Base-by-base conservation (phyloP, 92 coral and sea anemone genomes). In the Diadumene lineata region DNA sequence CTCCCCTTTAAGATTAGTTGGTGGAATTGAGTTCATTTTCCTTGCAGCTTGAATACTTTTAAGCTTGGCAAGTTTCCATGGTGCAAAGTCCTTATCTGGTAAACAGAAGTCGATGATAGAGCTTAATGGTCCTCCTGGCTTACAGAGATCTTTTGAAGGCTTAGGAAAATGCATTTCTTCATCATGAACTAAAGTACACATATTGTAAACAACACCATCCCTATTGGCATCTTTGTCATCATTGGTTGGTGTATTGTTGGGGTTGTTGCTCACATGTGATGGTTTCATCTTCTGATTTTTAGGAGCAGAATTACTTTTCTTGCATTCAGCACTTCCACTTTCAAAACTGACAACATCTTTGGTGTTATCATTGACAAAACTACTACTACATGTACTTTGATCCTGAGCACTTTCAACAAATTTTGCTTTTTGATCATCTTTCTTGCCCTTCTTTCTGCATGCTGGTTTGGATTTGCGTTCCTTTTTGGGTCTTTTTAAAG, bases 51-150 rank as follows among this genome's bases (percentile, higher is more conserved):
- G 80, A 7, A 69, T 44, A 17, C 56, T 57, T 56, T 78, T 88
- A 34, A 91, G 84, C 62, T 88, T 91, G 24, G 85, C 90, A 38
- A 91, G 97, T 74, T 91, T 91, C 43, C 88, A 60, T 70, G 88
- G 88, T 7, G 84, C 97, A 84, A 84, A 91, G 74, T 88, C 93
- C 60, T 84, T 81, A 61, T 91, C 97, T 25, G 97, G 97, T 65
- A 91, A 75, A 46, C 90, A 81, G 76, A 91, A 91, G 68, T 91
- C 97, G 7, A 84, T 87, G 7, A 79, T 50, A 44, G 85, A 68
- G 9, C 68, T 50, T 50, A 84, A 65, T 15, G 90, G 81, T 19
- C 93, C 97, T 56, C 97, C 82, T 30, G 74, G 68, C 43, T 75
- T 84, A 15, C 79, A 73, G 11, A 84, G 78, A 7, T 55, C 86